Evolutionary conservation across 2,888 invertebrate genomes (phyloP), one percentile per base, ranked within the genome.

Genomic region (Ichneumoninae sp.): DNA sequence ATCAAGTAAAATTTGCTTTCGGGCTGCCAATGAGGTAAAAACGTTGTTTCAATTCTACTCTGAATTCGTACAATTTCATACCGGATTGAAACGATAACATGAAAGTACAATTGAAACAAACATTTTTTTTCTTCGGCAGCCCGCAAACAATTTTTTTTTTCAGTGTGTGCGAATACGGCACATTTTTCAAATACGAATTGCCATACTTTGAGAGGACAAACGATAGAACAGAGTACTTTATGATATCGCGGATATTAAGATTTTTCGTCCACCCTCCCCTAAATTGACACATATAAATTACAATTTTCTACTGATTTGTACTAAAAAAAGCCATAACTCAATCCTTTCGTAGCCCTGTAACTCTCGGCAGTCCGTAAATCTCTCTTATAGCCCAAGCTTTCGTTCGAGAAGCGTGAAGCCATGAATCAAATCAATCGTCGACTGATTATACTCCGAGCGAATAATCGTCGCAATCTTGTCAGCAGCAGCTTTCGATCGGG

Each of bases 401-500:
- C 10, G 6, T 71, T 71, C 22, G 13, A 36, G 30, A 57, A 19
- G 44, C 40, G n/a, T 60, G 73, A 60, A 60, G 60, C 8, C 60
- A 60, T 60, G 60, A 73, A 60, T 57, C 10, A 60, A 57, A 6
- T 57, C 26, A 22, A 71, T 57, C 54, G 57, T 57, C 71, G 16
- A 36, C 54, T 40, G 57, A 73, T 60, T 57, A 57, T 57, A 60
- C 44, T 36, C 40, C 26, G 22, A 26, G 40, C 40, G 60, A 60
- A 60, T 60, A 40, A 60, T 73, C n/a, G 30, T 74, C 60, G 22
- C 19, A 19, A 26, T 33, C 16, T 74, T 74, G 60, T 33, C 30
- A 22, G 63, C 60, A 30, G 44, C 30, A 63, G 63, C 63, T 63
- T 63, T 63, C 74, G 74, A 74, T 74, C 30, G 44, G 16, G 74